Conservation (phyloP, 2,797 vertebrate species). For the Discoglossus pictus region DNA sequence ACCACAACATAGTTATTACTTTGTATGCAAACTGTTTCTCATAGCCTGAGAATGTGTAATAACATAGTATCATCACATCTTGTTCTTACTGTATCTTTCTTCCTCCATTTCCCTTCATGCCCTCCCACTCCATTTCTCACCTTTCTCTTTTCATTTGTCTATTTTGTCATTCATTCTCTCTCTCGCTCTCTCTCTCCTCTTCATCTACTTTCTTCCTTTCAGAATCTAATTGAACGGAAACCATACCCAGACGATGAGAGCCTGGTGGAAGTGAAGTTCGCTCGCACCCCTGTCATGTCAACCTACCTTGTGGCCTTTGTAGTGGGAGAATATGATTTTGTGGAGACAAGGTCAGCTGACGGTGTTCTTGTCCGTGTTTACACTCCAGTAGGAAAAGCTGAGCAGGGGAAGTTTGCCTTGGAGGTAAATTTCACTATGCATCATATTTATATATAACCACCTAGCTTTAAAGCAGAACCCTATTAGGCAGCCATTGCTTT, state of each 20-base stretch:
- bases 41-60: too few relatives aligned
- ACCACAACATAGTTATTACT: too few relatives aligned
- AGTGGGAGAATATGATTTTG: conserved; percentile 96
- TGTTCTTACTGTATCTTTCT: too few relatives aligned
- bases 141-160: too few relatives aligned
- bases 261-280: conserved; percentile 93
- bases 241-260: conserved; percentile 90
- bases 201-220: conserved; percentile 17
- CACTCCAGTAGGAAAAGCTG: conserved; percentile 92
- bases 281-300: conserved; percentile 92
- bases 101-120: too few relatives aligned
- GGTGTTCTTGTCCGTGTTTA: conserved; percentile 92
- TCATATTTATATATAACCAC: too few relatives aligned
- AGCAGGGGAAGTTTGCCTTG: conserved; percentile 96
- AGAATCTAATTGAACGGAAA: conserved; percentile 92
- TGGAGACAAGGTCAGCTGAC: conserved; percentile 91
- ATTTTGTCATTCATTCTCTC: too few relatives aligned
- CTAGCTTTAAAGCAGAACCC: too few relatives aligned
- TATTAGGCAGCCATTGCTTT: too few relatives aligned
- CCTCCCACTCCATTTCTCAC: too few relatives aligned
- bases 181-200: not conserved
- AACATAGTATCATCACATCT: too few relatives aligned
- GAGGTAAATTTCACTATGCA: conserved; percentile 83
- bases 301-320: conserved; percentile 97
- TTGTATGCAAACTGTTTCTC: too few relatives aligned